Conservation (phyloP, 2,888 invertebrate genomes). For the Drosophila paucipuncta region DNA sequence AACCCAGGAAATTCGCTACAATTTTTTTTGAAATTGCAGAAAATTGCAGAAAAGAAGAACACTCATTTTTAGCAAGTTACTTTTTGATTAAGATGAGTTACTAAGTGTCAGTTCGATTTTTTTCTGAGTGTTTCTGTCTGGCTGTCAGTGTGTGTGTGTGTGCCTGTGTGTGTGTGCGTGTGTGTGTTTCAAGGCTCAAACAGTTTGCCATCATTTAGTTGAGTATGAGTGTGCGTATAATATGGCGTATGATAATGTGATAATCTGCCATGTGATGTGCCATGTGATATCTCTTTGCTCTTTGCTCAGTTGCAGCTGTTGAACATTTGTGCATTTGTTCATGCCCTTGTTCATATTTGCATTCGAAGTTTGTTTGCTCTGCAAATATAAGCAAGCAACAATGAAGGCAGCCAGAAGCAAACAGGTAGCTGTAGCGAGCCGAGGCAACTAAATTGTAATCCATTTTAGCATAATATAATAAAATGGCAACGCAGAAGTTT, state of each 20-base stretch:
- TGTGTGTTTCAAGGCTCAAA: constrained; percentile 35
- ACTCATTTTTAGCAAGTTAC: background rate
- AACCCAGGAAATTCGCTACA: fast-evolving
- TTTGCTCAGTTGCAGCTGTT: constrained; percentile 22
- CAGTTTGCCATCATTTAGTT: constrained; percentile 24
- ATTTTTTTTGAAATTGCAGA: background rate
- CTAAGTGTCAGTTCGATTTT: background rate
- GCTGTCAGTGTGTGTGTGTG: background rate
- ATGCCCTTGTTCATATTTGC: constrained; percentile 10
- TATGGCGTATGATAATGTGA: constrained; percentile 16
- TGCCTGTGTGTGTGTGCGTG: background rate
- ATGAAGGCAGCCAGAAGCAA: constrained; percentile 6
- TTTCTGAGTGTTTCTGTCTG: background rate
- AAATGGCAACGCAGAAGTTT: background rate
- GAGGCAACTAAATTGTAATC: background rate
- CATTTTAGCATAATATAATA: background rate
- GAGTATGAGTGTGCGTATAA: background rate
- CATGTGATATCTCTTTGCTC: constrained; percentile 17
- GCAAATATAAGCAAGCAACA: constrained; percentile 19
- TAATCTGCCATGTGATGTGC: constrained; percentile 19
- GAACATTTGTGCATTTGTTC: background rate
- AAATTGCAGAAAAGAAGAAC: background rate
- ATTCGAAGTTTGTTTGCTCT: constrained; percentile 22
- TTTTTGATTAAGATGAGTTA: background rate
- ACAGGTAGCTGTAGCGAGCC: background rate